phyloP scores from a whole-genome alignment of 2,888 invertebrate genomes.

The Embidobia sp. region DNA sequence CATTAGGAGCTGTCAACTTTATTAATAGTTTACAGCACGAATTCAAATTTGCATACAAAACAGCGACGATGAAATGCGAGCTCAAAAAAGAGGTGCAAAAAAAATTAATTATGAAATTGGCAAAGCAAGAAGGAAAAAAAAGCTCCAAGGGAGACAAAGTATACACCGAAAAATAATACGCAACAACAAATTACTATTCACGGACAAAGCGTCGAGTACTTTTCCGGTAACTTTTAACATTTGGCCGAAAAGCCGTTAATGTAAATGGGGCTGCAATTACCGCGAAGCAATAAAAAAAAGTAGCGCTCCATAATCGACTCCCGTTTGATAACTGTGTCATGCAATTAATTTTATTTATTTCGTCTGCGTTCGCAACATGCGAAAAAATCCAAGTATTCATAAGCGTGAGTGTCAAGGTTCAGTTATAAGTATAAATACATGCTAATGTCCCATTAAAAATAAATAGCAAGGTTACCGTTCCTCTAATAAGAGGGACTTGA shows the following conservation, averaged over 20 bases:
- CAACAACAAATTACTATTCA: background rate
- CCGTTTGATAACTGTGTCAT: constrained; percentile 39
- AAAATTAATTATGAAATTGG: background rate
- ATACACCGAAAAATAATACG: no score
- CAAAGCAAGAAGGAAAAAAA: background rate
- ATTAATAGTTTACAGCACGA: constrained; percentile 33
- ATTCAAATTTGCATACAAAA: constrained; percentile 10
- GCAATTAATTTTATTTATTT: constrained; percentile 54
- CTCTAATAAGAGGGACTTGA: constrained; percentile 7
- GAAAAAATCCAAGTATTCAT: constrained; percentile 59
- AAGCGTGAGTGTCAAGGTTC: constrained; percentile 70
- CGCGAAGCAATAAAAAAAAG: constrained; percentile 6
- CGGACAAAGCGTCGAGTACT: background rate
- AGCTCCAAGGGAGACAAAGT: background rate
- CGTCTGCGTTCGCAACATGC: constrained; percentile 33
- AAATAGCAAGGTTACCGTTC: constrained; percentile 62
- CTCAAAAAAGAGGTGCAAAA: background rate
- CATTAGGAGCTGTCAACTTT: constrained; percentile 30
- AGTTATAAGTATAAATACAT: constrained; percentile 59
- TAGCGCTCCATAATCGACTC: constrained; percentile 4
- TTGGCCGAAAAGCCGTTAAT: background rate
- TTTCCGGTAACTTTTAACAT: no score
- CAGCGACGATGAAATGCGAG: constrained; percentile 12
- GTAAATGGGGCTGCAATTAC: background rate
- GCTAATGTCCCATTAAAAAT: constrained; percentile 66